These are phyloP conservation scores for Ciona savignyi DNA, from an alignment of 23 tunicate species.

Conservation along the genomic window DNA sequence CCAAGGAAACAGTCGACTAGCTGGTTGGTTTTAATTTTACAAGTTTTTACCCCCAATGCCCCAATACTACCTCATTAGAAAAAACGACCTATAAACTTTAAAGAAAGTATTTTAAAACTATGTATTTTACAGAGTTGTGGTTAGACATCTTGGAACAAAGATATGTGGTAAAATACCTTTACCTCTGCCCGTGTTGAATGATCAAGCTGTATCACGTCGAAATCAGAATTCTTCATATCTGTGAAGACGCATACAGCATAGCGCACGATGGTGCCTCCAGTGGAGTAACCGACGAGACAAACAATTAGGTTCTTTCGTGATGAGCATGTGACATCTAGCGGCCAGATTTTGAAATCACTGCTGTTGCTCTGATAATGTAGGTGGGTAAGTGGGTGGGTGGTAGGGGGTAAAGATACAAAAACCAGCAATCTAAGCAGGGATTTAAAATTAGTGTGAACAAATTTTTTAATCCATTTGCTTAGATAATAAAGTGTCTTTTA, in stretches of 20 bases:
- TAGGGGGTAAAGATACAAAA: background rate
- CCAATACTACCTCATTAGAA: no score
- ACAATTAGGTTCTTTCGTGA: constrained; percentile 28
- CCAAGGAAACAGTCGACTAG: no score
- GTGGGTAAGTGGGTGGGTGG: background rate
- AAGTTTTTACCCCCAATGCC: no score
- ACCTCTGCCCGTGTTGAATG: constrained; percentile 6
- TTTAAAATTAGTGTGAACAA: no score
- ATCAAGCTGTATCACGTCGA: constrained; percentile 26
- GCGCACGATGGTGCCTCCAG: constrained; percentile 14
- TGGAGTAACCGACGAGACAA: background rate
- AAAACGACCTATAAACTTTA: no score
- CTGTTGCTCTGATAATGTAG: background rate
- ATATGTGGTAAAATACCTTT: no score
- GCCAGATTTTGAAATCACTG: constrained; percentile 27
- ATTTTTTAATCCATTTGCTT: no score
- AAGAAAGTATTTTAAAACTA: no score
- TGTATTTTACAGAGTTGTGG: no score
- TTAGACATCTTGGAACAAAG: no score
- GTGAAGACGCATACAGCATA: constrained; percentile 29
- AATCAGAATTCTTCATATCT: constrained; percentile 9
- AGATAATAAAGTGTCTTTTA: background rate
- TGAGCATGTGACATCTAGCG: constrained; percentile 44
- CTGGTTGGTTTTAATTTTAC: no score
- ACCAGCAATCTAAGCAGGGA: no score